Evolutionary conservation across 2,113 vertebrate genomes (phyloP), one percentile per base, ranked within the genome.

Genomic region (Corythoichthys intestinalis): DNA sequence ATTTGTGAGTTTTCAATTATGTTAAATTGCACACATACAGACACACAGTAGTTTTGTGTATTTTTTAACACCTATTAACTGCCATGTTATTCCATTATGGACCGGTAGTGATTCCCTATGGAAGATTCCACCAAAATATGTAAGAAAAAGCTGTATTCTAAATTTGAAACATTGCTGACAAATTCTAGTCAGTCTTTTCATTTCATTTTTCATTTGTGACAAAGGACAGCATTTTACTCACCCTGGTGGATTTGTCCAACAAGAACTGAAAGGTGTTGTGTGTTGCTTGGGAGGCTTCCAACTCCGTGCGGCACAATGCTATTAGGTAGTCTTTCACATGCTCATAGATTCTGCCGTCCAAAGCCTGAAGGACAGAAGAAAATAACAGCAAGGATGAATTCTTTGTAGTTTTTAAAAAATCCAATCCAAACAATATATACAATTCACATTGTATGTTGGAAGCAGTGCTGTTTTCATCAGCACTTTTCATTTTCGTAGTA

Each of bases 261-360:
- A 99, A 89, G 85, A 97, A 97, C 83, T 98, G 95, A 92, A 96
- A 99, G 11, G 97, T 96, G 88, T 93, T 97, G 80, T 99, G 96
- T 72, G 96, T 89, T 73, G 95, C 93, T 85, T 98, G 96, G 73
- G 95, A 98, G 3, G 94, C 91, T 88, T 99, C 97, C 70, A 98
- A 92, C 63, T 99, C 97, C 20, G 95, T 98, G 62, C 93, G 93
- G 90, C 94, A 97, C 89, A 98, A 75, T 1, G 86, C 69, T 9
- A 90, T 83, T 72, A 90, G 80, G 76, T 89, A 90, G 79, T 88
- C 87, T 74, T 90, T 90, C 13, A 86, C 87, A 1, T 90, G 89
- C 75, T 90, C 87, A 10, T 87, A 90, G 67, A 90, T 88, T 65
- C 94, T 95, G 61, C 97, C 97, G 74, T 98, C 97, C 64, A 99